Base-by-base conservation (phyloP, 37 sponge, comb jelly and placozoan species). In the Eunapius fragilis region DNA sequence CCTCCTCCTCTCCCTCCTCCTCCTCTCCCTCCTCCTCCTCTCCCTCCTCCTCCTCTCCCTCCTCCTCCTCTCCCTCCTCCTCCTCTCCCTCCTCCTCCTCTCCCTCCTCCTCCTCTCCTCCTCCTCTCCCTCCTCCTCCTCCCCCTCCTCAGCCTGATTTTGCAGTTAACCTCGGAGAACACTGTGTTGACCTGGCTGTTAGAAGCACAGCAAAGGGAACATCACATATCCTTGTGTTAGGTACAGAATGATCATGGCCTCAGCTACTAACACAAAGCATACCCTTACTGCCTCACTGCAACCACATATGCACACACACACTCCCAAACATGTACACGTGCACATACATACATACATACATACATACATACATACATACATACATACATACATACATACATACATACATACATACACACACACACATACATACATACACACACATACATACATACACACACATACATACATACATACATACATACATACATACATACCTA, bases 161-260 rank as follows among this genome's bases (percentile, higher is more conserved):
- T 95, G 88, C 58, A 31, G 69, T 87, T 17, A 92, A 92, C 71
- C 69, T 98, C 31, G 95, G 96, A 0, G 98, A 98, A 25, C 75
- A 87, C 74, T 72, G 27, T 79, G 67, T 25, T 6, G 31, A 79
- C 33, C 38, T 79, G 58, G 26, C 80, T 3, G 25, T 25, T 37
- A 25, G 12, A 13, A 30, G 11, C 19, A 58, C 58, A 79, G 50
- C 88, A 30, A 67, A 69, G 11, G 80, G 81, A 47, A 71, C 88
- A 0, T 75, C 85, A 17, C 78, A 81, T 30, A 38, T 92, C 68
- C 69, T 92, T 30, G 89, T 92, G 33, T 78, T 92, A 38, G 90
- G 89, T 87, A 73, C 41, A 31, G 6, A n/a, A n/a, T n/a, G n/a
- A n/a, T n/a, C n/a, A n/a, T n/a, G n/a, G n/a, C n/a, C n/a, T n/a